Evolutionary conservation across 2,888 invertebrate genomes (phyloP).

Genomic region (Nephrocerus scutellatus): DNA sequence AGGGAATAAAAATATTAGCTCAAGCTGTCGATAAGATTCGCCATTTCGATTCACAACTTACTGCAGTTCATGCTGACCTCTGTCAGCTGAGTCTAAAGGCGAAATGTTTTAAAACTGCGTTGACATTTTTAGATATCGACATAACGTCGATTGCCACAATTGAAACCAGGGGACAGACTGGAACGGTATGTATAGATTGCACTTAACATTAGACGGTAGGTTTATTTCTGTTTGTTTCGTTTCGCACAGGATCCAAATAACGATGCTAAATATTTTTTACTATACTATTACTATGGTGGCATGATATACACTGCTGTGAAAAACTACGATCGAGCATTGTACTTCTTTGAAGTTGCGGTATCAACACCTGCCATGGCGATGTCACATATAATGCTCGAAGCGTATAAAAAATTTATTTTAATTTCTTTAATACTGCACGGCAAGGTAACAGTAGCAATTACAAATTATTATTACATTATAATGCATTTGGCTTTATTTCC

Average conservation of each 20-base stretch:
- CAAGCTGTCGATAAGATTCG: slow-evolving; percentile 85
- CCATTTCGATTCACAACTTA: slow-evolving; percentile 79
- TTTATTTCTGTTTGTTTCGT: slow-evolving; percentile 6
- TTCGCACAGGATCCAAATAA: slow-evolving; percentile 59
- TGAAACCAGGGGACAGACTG: slow-evolving; percentile 31
- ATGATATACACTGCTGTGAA: slow-evolving; percentile 94
- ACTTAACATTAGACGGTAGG: slow-evolving; percentile 1
- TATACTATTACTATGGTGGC: slow-evolving; percentile 96
- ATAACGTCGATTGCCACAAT: slow-evolving; percentile 75
- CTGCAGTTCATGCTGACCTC: slow-evolving; percentile 88
- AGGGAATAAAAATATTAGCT: slow-evolving; percentile 74
- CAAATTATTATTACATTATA: not conserved
- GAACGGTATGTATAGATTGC: slow-evolving; percentile 24
- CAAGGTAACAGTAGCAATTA: slow-evolving; percentile 63
- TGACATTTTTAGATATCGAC: slow-evolving; percentile 82
- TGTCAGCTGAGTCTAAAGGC: slow-evolving; percentile 86
- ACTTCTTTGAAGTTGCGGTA: slow-evolving; percentile 92
- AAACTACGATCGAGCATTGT: slow-evolving; percentile 85
- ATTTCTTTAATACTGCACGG: slow-evolving; percentile 87
- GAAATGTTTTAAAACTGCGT: slow-evolving; percentile 85
- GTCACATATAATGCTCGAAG: slow-evolving; percentile 94
- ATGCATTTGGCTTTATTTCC: no score
- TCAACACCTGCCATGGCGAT: slow-evolving; percentile 92
- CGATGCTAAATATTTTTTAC: slow-evolving; percentile 64
- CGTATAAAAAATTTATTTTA: slow-evolving; percentile 93